These are phyloP conservation scores for Seriola dumerili DNA, from an alignment of 2,113 vertebrate genomes.

Conservation along the genomic window DNA sequence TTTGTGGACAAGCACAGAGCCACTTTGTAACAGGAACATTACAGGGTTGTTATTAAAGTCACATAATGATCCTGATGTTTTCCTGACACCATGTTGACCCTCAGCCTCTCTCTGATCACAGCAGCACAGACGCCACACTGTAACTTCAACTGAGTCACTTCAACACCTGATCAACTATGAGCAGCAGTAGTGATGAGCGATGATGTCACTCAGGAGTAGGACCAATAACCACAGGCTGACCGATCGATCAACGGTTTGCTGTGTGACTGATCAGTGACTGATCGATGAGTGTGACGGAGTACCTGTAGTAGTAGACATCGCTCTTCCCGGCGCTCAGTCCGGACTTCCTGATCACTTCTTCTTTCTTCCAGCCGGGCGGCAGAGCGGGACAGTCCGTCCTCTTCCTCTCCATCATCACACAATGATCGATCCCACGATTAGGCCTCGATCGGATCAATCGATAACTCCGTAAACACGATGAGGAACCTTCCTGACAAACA, in stretches of 20 bases:
- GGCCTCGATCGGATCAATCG: neutral
- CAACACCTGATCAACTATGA: neutral
- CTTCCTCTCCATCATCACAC: conserved; percentile 73
- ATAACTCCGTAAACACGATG: neutral
- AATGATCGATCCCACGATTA: neutral
- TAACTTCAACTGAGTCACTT: neutral
- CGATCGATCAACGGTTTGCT: neutral
- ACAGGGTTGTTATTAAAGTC: neutral
- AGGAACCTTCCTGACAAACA: neutral
- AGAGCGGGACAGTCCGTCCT: conserved; percentile 77
- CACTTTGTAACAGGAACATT: neutral
- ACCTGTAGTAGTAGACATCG: conserved; percentile 83
- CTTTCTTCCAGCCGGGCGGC: conserved; percentile 80
- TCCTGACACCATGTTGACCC: neutral
- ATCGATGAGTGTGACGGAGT: conserved; percentile 31
- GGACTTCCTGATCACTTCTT: conserved; percentile 83
- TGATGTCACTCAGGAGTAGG: neutral
- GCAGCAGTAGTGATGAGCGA: too few species aligned
- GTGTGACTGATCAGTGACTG: neutral
- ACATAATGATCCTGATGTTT: neutral
- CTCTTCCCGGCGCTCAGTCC: conserved; percentile 81
- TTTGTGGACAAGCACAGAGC: neutral
- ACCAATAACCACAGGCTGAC: neutral
- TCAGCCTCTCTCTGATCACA: neutral
- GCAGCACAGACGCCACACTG: neutral